Conservation (phyloP, 2,113 vertebrate genomes). For the Galbula dea region DNA sequence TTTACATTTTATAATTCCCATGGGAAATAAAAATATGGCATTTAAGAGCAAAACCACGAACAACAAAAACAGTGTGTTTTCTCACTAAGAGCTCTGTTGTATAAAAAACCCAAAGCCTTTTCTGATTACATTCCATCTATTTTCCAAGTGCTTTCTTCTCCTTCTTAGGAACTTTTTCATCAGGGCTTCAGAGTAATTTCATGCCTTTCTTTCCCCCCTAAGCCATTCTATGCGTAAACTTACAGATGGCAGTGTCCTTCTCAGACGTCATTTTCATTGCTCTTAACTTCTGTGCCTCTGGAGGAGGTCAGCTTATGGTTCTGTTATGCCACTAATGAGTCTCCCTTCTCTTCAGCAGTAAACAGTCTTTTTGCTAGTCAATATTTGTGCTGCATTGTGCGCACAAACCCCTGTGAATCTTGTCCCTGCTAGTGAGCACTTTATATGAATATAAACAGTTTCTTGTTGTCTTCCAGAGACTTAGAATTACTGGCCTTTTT, state of each 20-base stretch:
- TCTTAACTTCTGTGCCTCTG: constrained; percentile 64
- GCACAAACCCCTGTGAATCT: neutral
- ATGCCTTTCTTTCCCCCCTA: neutral
- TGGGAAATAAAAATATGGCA: neutral
- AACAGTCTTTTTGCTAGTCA: constrained; percentile 53
- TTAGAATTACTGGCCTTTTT: neutral
- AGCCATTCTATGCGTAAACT: constrained; percentile 41
- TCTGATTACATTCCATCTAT: constrained; percentile 35
- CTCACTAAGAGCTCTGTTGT: neutral
- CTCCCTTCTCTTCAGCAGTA: constrained; percentile 52
- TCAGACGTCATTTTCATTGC: constrained; percentile 54
- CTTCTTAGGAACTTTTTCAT: constrained; percentile 55
- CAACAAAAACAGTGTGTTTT: neutral
- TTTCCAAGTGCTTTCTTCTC: constrained; percentile 20
- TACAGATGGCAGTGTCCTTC: constrained; percentile 65
- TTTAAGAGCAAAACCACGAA: neutral
- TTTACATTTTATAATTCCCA: neutral
- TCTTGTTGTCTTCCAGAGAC: neutral
- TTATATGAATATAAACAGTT: constrained; percentile 10
- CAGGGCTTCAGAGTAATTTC: constrained; percentile 59
- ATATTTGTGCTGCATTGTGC: constrained; percentile 37
- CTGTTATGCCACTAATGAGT: constrained; percentile 61
- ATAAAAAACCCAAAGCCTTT: neutral
- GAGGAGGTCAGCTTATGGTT: constrained; percentile 62
- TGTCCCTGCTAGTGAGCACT: neutral